Evolutionary conservation across 2,888 invertebrate genomes (phyloP).

Genomic region (Meiosimyza platycephala): DNA sequence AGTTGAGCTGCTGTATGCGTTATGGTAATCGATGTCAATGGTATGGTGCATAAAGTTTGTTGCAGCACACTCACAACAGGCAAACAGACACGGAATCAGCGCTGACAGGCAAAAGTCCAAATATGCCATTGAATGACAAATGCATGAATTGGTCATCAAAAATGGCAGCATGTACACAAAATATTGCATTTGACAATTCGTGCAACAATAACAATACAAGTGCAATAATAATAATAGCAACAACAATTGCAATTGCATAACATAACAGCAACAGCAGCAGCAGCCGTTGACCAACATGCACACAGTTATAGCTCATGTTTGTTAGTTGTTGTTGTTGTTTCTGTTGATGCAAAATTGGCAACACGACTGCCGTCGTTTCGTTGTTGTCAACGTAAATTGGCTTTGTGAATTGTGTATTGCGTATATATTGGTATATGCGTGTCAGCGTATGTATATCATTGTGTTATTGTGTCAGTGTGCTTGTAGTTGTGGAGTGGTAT

Average conservation of each 20-base stretch:
- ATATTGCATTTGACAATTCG: constrained; percentile 36
- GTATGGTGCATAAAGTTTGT: too few relatives aligned
- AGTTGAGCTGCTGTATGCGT: too few relatives aligned
- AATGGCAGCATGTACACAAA: constrained; percentile 32
- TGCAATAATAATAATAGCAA: background rate
- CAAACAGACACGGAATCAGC: constrained; percentile 5
- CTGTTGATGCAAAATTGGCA: background rate
- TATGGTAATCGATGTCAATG: too few relatives aligned
- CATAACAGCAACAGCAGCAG: constrained; percentile 1
- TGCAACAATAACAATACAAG: background rate
- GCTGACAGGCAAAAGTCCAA: constrained; percentile 32
- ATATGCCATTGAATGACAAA: constrained; percentile 35
- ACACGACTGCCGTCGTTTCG: constrained; percentile 23
- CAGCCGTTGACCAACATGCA: background rate
- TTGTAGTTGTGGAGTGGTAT: background rate
- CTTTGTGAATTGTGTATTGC: constrained; percentile 25
- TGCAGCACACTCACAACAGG: too few relatives aligned
- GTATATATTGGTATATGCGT: background rate
- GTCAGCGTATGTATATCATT: background rate
- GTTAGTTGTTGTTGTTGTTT: constrained; percentile 9
- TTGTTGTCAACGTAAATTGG: constrained; percentile 35
- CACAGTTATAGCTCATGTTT: background rate
- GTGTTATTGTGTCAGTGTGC: background rate
- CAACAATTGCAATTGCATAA: background rate
- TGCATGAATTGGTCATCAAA: constrained; percentile 34